Conservation (phyloP, 2,797 vertebrate genomes). For the Urosaurus nigricauda region DNA sequence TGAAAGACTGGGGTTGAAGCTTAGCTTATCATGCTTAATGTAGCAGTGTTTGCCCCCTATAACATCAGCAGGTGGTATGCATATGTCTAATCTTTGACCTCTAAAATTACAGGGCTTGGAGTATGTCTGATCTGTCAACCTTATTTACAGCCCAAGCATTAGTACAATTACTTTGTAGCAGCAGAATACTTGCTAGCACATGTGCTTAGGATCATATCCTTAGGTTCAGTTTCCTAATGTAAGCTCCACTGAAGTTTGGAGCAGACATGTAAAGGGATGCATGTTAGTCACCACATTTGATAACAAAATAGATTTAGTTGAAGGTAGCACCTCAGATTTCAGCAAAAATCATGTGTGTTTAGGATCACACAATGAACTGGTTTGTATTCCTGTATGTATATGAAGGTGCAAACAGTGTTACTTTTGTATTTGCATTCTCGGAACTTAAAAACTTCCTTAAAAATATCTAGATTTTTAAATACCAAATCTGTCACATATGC, state of each 20-base stretch:
- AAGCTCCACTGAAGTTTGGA: not conserved
- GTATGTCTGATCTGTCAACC: no score
- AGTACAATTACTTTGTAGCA: not conserved
- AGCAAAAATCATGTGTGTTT: not conserved
- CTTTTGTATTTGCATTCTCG: not conserved
- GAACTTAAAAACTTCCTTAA: not conserved
- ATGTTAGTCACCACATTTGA: not conserved
- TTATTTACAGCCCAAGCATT: not conserved
- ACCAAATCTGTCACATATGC: conserved; percentile 3
- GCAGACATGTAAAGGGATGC: no score
- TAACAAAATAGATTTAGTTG: not conserved
- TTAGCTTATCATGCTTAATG: no score
- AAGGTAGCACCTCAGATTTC: not conserved
- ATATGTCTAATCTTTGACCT: no score
- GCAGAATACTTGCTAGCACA: not conserved
- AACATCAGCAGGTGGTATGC: no score
- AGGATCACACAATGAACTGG: not conserved
- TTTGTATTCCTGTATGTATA: not conserved
- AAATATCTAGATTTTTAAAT: conserved; percentile 11
- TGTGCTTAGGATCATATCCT: not conserved
- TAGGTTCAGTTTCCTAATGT: not conserved
- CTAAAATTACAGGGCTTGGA: no score
- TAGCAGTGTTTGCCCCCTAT: no score
- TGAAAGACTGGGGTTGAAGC: no score
- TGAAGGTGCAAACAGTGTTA: not conserved